Evolutionary conservation across 64 coral and sea anemone species (phyloP).

Genomic region (Actinia tenebrosa): DNA sequence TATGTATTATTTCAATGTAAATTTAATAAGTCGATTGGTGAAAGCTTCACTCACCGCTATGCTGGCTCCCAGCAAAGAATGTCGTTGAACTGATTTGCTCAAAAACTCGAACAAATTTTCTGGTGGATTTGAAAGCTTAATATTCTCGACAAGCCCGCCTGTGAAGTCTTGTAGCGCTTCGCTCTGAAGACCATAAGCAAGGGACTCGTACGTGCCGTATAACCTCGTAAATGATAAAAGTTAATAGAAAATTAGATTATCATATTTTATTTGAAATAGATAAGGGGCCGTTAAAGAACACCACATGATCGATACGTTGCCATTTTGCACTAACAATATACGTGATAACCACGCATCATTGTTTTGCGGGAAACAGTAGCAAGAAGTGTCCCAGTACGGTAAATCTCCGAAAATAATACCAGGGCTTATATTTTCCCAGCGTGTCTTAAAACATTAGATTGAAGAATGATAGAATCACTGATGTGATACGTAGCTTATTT

Average conservation of each 20-base stretch:
- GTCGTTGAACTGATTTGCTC: conserved; percentile 36
- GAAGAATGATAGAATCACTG: no score
- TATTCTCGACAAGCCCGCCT: conserved; percentile 65
- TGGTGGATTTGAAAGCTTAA: conserved; percentile 39
- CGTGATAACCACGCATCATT: background rate
- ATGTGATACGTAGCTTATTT: no score
- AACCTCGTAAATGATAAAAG: conserved; percentile 27
- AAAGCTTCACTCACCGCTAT: conserved; percentile 48
- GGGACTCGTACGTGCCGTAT: conserved; percentile 72
- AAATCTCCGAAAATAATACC: no score
- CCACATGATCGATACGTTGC: background rate
- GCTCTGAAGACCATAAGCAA: conserved; percentile 57
- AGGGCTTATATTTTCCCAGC: no score
- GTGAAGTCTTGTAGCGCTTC: conserved; percentile 90
- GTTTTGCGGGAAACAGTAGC: background rate
- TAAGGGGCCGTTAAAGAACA: background rate
- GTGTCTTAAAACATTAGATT: no score
- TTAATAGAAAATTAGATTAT: background rate
- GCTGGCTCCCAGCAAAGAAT: conserved; percentile 61
- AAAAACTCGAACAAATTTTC: conserved; percentile 42
- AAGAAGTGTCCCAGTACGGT: no score
- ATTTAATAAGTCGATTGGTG: background rate
- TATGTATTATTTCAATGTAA: background rate
- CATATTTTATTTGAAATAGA: no score
- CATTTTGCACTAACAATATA: background rate